phyloP scores from a whole-genome alignment of 2,888 invertebrate genomes.

The Ctenicera cuprea region DNA sequence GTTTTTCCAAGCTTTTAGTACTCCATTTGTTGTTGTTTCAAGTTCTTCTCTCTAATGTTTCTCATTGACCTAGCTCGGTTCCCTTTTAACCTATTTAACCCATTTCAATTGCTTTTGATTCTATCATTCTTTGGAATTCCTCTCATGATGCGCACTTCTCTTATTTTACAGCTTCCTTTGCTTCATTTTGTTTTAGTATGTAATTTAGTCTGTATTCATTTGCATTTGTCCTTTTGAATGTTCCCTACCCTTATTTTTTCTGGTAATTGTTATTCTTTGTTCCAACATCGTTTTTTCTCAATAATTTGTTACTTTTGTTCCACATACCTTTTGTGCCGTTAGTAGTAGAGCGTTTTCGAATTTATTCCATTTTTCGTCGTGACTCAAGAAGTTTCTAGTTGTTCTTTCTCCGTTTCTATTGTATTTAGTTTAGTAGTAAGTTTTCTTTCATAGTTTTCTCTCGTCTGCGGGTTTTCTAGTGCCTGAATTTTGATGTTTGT shows the following conservation, averaged over 20 bases:
- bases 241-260: too few species aligned
- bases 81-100: not conserved
- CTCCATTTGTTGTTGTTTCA: not conserved
- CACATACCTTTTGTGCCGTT: not conserved
- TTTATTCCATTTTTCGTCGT: not conserved
- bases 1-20: not conserved
- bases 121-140: not conserved
- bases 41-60: not conserved
- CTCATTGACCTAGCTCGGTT: not conserved
- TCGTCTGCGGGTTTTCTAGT: not conserved
- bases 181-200: not conserved
- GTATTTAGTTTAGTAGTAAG: too few species aligned
- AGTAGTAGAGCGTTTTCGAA: not conserved
- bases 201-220: not conserved
- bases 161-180: not conserved
- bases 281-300: not conserved
- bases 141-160: not conserved
- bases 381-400: too few species aligned
- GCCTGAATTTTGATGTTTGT: not conserved
- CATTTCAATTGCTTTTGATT: not conserved
- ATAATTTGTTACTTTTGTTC: not conserved
- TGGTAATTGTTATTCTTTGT: too few species aligned
- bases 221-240: too few species aligned
- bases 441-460: not conserved
- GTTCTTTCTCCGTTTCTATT: too few species aligned